Conservation (phyloP, 2,888 invertebrate genomes). For the Volucella inflata region DNA sequence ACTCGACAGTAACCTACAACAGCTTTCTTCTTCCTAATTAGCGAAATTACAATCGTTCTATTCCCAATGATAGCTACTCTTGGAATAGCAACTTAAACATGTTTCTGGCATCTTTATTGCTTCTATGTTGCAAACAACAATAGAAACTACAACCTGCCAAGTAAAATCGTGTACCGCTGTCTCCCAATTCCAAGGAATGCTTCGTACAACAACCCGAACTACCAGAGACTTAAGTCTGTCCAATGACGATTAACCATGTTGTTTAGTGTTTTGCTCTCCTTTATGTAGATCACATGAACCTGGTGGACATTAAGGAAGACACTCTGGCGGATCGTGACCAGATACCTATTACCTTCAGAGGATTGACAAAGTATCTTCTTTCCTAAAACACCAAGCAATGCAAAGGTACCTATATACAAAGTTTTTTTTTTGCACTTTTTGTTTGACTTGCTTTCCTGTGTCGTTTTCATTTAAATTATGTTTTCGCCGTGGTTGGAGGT, state of each 20-base stretch:
- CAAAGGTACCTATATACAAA: constrained; percentile 18
- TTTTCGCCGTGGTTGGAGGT: constrained; percentile 49
- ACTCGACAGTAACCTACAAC: too few species aligned
- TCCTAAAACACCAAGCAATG: constrained; percentile 7
- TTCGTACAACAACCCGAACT: not conserved
- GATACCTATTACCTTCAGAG: constrained; percentile 3
- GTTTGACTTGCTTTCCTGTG: constrained; percentile 30
- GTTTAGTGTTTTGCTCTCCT: constrained; percentile 13
- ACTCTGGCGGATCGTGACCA: constrained; percentile 45
- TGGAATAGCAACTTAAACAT: constrained; percentile 62
- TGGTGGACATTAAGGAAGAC: constrained; percentile 38
- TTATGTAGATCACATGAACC: constrained; percentile 59
- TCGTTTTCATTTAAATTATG: constrained; percentile 68
- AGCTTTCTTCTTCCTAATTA: constrained; percentile 49
- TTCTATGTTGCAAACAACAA: constrained; percentile 44
- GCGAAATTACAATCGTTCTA: constrained; percentile 43
- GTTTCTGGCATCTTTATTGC: constrained; percentile 56
- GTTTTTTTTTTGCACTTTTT: not conserved
- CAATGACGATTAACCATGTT: constrained; percentile 55
- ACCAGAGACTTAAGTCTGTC: constrained; percentile 38
- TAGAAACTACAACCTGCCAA: constrained; percentile 57
- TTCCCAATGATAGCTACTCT: constrained; percentile 57
- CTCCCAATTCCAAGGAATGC: constrained; percentile 5
- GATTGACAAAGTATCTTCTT: constrained; percentile 18
- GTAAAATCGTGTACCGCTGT: constrained; percentile 36